Conservation (phyloP, 2,113 vertebrate species). For the Caloenas nicobarica region DNA sequence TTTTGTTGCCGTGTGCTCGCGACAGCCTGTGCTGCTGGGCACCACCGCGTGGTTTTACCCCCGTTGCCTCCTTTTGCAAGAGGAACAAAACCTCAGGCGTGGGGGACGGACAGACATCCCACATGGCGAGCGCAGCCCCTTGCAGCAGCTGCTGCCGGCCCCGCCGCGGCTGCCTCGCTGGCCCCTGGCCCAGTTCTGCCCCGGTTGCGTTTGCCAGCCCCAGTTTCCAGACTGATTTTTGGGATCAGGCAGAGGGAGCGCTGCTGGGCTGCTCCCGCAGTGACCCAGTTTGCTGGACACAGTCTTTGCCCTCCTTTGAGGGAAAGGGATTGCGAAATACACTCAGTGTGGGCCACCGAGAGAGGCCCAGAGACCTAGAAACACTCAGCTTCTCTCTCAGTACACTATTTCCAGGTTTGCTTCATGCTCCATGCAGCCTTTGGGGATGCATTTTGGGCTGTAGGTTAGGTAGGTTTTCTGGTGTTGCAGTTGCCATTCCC, state of each 20-base stretch:
- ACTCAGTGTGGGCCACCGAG: not conserved
- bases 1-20: not conserved
- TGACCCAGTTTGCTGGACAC: not conserved
- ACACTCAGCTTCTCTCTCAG: not conserved
- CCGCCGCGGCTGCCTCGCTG: not conserved
- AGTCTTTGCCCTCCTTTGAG: not conserved
- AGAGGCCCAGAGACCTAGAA: not conserved
- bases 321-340: not conserved
- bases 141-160: not conserved
- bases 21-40: not conserved
- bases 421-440: not conserved
- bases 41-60: not conserved
- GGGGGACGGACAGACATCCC: rapidly evolving
- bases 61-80: not conserved
- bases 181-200: conserved; percentile 18
- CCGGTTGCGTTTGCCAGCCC: conserved; percentile 1
- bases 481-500: not conserved
- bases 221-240: conserved; percentile 22
- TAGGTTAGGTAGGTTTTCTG: not conserved
- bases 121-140: not conserved
- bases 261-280: conserved; percentile 4
- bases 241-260: not conserved
- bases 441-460: not conserved
- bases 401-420: not conserved
- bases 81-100: not conserved